Percentiles rank a stretch among this genome's conserved stretches.
Conservation (phyloP, 2,113 vertebrate species). For the Mionectes macconnelli region DNA sequence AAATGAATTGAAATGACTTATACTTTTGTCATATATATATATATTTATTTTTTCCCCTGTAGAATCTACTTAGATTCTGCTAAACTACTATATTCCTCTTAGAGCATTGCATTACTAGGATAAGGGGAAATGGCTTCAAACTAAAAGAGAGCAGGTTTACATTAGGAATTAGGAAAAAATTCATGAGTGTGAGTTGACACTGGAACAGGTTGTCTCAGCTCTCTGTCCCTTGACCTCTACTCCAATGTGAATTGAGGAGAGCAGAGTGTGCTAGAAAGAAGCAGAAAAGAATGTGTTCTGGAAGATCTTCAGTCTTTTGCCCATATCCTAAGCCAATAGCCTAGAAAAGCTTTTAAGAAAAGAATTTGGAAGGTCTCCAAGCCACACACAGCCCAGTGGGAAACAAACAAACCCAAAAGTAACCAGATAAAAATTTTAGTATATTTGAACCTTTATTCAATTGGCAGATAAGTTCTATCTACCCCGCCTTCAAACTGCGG, state of each 20-base stretch:
- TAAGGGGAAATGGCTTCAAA: neutral
- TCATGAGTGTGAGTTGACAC: neutral
- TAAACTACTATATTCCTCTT: neutral
- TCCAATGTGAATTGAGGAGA: fast-evolving
- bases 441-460: neutral
- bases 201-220: neutral
- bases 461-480: neutral
- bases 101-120: neutral
- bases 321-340: neutral
- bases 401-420: conserved; percentile 27
- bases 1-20: neutral
- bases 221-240: neutral
- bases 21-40: neutral
- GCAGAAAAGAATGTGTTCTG: neutral
- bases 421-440: conserved; percentile 27
- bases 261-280: neutral
- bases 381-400: neutral
- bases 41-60: neutral
- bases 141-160: neutral
- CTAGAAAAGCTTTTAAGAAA: conserved; percentile 11
- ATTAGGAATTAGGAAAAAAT: neutral
- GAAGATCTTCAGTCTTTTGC: neutral
- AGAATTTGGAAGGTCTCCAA: conserved; percentile 19
- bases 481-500: neutral
- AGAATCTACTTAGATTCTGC: neutral